Conservation (phyloP, 1,140 invertebrate species). For the Plodia interpunctella region DNA sequence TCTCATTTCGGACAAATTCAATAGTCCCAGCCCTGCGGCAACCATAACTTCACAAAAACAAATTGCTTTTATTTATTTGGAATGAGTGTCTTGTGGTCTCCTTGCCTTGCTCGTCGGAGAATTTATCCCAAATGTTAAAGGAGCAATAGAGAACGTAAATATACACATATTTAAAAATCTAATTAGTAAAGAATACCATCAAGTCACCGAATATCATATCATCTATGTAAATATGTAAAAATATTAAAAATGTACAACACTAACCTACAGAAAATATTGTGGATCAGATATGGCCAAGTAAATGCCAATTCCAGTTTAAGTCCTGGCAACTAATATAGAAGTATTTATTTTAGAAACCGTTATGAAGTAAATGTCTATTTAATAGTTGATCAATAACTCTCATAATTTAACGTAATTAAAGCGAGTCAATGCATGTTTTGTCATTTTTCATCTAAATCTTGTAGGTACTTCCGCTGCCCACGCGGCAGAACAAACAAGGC, state of each 20-base stretch:
- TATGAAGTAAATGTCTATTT: not conserved
- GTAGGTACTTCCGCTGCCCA: conserved; percentile 30
- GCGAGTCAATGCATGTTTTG: conserved; percentile 10
- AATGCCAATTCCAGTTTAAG: no score
- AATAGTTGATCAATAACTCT: not conserved
- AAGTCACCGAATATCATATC: no score
- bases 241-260: no score
- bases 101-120: not conserved
- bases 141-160: no score
- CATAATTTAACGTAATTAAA: conserved; percentile 2
- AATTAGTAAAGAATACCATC: no score
- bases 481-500: conserved; percentile 18
- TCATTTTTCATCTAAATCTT: conserved; percentile 26
- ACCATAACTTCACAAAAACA: conserved; percentile 6
- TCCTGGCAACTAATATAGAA: not conserved
- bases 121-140: no score
- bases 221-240: no score
- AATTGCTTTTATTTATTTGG: conserved; percentile 9
- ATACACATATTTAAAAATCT: no score
- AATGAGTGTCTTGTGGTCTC: no score
- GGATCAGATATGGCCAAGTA: no score
- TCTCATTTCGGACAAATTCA: conserved; percentile 8
- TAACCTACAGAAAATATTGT: no score
- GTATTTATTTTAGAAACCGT: no score
- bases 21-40: conserved; percentile 5